Evolutionary conservation across 2,113 vertebrate species (phyloP), one percentile per base, ranked within the genome.

Genomic region (Kryptolebias marmoratus): DNA sequence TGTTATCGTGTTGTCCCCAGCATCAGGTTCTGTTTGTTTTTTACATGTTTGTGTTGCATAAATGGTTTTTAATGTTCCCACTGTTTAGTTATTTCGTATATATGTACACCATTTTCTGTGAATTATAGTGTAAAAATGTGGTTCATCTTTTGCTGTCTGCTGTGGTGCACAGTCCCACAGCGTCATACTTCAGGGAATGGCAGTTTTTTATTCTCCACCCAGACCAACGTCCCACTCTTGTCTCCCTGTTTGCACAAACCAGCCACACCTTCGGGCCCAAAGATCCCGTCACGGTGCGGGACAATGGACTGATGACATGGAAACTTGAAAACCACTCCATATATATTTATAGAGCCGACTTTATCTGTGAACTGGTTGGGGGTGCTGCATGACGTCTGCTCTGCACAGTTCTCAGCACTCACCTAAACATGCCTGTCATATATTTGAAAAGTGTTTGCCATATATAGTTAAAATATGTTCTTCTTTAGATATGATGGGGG

Each of bases 281-380:
- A 47, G 16, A 76, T 70, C 72, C 27, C 57, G 11, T 84, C 58
- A 66, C 3, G 2, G 18, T 1, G 7, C 39, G 68, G 59, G 22
- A 88, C 79, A 88, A 86, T 80, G 57, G 52, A 68, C 31, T 32
- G 22, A 71, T 85, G 80, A 87, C 86, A 90, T 89, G 83, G 90
- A 91, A 92, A 89, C 88, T 90, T 91, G 74, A 81, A 74, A 83
- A 77, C 70, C 63, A 22, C 22, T 22, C 80, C 73, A 45, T 42
- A 70, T 82, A 70, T 92, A 91, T 93, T 92, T 90, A 90, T 92
- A 93, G 87, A 69, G 83, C 82, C 83, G 86, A 80, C 83, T 76
- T 68, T 92, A 91, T 93, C 91, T 82, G 54, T 66, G 67, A 75
- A 79, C 76, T 70, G 73, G 77, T 59, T 80, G 65, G 68, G 58